Conservation (phyloP, 2,888 invertebrate genomes). For the Microplitis deprimator region DNA sequence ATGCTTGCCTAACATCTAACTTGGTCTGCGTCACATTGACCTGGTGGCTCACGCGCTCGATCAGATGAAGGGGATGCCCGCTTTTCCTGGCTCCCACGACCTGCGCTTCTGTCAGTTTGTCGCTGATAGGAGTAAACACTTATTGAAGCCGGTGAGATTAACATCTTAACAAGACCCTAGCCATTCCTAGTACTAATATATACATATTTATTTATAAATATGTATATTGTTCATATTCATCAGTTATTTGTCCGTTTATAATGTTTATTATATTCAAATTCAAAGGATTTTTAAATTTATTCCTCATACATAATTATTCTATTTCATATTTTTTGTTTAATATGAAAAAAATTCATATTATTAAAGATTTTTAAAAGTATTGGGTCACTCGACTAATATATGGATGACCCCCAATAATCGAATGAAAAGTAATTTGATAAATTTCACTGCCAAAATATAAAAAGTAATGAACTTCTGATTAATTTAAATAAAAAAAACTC, state of each 20-base stretch:
- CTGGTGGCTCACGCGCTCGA: conserved; percentile 73
- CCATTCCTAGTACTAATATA: conserved; percentile 61
- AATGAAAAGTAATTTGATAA: too few relatives aligned
- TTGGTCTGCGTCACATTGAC: conserved; percentile 69
- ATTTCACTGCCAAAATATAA: too few relatives aligned
- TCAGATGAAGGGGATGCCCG: conserved; percentile 93
- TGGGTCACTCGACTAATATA: too few relatives aligned
- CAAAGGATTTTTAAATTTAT: not conserved
- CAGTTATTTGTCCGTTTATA: conserved; percentile 16
- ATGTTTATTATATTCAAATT: not conserved
- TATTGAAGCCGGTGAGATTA: conserved; percentile 93
- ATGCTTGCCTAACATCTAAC: conserved; percentile 71
- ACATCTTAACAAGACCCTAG: conserved; percentile 71
- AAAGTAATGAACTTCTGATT: too few relatives aligned
- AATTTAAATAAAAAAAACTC: too few relatives aligned
- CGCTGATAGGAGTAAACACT: conserved; percentile 96
- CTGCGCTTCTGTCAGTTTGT: conserved; percentile 96
- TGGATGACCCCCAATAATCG: too few relatives aligned
- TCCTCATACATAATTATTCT: not conserved
- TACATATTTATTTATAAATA: conserved; percentile 2
- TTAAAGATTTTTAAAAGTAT: too few relatives aligned
- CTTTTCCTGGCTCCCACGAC: conserved; percentile 96
- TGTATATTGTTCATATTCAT: conserved; percentile 20
- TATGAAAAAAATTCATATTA: not conserved
- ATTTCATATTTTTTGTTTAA: not conserved